Evolutionary conservation across 2,113 vertebrate genomes (phyloP).

Genomic region (Formicarius rufipectus): DNA sequence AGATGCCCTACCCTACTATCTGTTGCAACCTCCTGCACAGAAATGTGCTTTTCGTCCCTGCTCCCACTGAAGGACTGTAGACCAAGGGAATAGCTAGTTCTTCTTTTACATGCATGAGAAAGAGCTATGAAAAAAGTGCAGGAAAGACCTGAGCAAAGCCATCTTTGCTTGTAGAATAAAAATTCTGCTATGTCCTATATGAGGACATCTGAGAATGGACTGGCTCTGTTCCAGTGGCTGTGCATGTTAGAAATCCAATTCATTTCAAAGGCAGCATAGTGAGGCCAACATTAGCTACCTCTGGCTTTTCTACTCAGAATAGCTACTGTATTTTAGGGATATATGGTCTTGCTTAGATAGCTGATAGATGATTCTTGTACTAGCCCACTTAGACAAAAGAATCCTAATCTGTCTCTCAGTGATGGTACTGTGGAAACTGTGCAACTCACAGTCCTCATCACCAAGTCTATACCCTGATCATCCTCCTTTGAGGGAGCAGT

Average conservation of each 20-base stretch:
- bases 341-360: background rate
- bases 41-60: background rate
- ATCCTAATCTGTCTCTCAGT: background rate
- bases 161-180: background rate
- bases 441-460: background rate
- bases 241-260: background rate
- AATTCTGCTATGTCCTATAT: background rate
- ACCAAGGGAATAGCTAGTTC: background rate
- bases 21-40: background rate
- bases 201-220: background rate
- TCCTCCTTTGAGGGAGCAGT: background rate
- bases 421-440: background rate
- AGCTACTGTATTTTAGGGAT: background rate
- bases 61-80: background rate
- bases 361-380: background rate
- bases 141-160: background rate
- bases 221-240: background rate
- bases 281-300: background rate
- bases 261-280: background rate
- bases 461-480: background rate
- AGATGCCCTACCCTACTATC: fast-evolving
- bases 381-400: background rate
- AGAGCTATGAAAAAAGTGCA: background rate
- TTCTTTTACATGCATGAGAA: background rate
- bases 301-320: background rate